phyloP scores from a whole-genome alignment of 2,113 vertebrate species.

The Perca fluviatilis region DNA sequence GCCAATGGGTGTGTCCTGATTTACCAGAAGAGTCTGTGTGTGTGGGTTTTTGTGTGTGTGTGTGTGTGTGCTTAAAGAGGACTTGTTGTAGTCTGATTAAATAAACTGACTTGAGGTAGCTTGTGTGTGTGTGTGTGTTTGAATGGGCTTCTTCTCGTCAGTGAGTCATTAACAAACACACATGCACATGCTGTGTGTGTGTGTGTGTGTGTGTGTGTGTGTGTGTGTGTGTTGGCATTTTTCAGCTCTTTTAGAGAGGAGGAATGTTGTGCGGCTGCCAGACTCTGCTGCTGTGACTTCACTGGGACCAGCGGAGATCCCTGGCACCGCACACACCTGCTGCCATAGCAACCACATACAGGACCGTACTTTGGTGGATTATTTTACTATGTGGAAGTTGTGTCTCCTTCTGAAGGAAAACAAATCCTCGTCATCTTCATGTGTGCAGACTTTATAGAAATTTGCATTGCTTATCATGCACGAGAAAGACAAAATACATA shows the following conservation, averaged over 20 bases:
- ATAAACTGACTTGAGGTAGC: conserved; percentile 21
- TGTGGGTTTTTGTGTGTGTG: conserved; percentile 14
- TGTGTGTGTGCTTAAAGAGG: background rate
- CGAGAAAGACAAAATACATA: background rate
- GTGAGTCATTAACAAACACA: background rate
- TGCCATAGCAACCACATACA: conserved; percentile 74
- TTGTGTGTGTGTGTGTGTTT: background rate
- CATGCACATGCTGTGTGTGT: conserved; percentile 6
- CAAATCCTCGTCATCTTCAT: too few species aligned
- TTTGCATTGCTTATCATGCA: too few species aligned
- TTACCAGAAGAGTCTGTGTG: conserved; percentile 18
- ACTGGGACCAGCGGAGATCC: conserved; percentile 69
- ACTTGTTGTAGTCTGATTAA: conserved; percentile 3
- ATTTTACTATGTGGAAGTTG: too few species aligned
- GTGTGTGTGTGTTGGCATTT: conserved; percentile 41
- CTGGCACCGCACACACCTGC: conserved; percentile 55
- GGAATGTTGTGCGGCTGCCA: conserved; percentile 74
- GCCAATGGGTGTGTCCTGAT: conserved; percentile 48
- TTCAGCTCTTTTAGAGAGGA: conserved; percentile 48
- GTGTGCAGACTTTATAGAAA: too few species aligned
- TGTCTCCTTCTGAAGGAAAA: too few species aligned
- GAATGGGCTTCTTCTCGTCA: background rate
- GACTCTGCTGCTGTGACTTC: conserved; percentile 70
- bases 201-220: conserved; percentile 26
- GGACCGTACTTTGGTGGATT: background rate